Evolutionary conservation across 2,113 vertebrate species (phyloP), one percentile per base, ranked within the genome.

Genomic region (Corythaeola cristata): DNA sequence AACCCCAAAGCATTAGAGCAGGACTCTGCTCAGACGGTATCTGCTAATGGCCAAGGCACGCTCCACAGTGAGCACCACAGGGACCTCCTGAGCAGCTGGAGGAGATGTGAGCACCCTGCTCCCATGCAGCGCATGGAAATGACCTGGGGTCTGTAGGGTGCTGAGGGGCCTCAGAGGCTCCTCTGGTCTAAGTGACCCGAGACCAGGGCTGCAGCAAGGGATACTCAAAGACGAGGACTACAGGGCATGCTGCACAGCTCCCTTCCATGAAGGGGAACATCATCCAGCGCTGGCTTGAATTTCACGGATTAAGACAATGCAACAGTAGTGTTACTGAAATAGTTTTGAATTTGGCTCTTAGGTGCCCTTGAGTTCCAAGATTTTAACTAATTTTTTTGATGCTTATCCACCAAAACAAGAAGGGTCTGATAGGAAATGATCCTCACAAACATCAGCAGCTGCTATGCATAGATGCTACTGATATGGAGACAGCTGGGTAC

Each of bases 401-500:
- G 55, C 50, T 92, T 85, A 85, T 72, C 76, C 49, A 73, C 15
- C 55, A 87, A 77, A 87, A 52, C 28, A 87, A 76, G 90, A 87
- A 93, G 69, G 35, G 60, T 26, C 92, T 66, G 47, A 76, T 89
- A 69, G 86, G 87, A 96, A 97, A 89, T n/a, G 83, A 49, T 68
- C 67, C 71, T 28, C 6, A 18, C 94, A 96, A 97, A 87, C 74
- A 93, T 68, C 90, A 92, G 93, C 96, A 97, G 96, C 95, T 97
- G 96, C 92, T 78, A 15, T 8, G 62, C 68, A 89, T 33, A 96
- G 90, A 92, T 92, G 92, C 56, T 90, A 59, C 95, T 92, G 93
- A 96, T 94, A 95, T 0, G 3, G 88, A 87, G 96, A 97, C 96
- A 97, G 95, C 93, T 96, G 95, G 73, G 94, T 95, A 96, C 95